Evolutionary conservation across 2,888 invertebrate species (phyloP).

Genomic region (Cinara cedri): DNA sequence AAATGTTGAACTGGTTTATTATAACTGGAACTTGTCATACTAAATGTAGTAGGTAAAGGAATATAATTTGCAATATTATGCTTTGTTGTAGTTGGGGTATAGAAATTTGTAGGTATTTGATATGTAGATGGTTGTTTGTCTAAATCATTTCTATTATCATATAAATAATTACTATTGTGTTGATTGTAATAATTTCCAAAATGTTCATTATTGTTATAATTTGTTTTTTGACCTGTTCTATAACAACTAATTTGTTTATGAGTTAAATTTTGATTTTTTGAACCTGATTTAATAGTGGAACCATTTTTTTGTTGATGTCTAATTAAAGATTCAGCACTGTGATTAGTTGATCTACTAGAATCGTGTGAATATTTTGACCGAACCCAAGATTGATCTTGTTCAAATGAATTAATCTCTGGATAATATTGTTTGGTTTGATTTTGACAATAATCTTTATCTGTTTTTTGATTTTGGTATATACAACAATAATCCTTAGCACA

Average conservation of each 20-base stretch:
- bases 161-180: slow-evolving; percentile 50
- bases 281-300: slow-evolving; percentile 23
- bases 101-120: slow-evolving; percentile 49
- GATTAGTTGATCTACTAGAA: slow-evolving; percentile 58
- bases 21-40: slow-evolving; percentile 45
- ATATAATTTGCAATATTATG: slow-evolving; percentile 55
- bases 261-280: slow-evolving; percentile 44
- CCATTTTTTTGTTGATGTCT: slow-evolving; percentile 52
- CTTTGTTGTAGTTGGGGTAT: slow-evolving; percentile 38
- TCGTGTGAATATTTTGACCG: slow-evolving; percentile 55
- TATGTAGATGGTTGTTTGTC: slow-evolving; percentile 49
- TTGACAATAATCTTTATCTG: slow-evolving; percentile 53
- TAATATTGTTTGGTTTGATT: slow-evolving; percentile 54
- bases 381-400: slow-evolving; percentile 56
- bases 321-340: slow-evolving; percentile 61
- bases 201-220: slow-evolving; percentile 51
- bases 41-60: slow-evolving; percentile 51
- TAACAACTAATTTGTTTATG: slow-evolving; percentile 44
- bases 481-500: slow-evolving; percentile 54
- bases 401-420: slow-evolving; percentile 41
- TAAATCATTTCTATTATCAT: slow-evolving; percentile 46
- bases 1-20: slow-evolving; percentile 54
- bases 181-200: slow-evolving; percentile 44
- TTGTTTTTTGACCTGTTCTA: slow-evolving; percentile 41
- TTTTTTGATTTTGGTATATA: slow-evolving; percentile 54